Evolutionary conservation across 2,888 invertebrate genomes (phyloP), one percentile per base, ranked within the genome.

Genomic region (Myopa testacea): DNA sequence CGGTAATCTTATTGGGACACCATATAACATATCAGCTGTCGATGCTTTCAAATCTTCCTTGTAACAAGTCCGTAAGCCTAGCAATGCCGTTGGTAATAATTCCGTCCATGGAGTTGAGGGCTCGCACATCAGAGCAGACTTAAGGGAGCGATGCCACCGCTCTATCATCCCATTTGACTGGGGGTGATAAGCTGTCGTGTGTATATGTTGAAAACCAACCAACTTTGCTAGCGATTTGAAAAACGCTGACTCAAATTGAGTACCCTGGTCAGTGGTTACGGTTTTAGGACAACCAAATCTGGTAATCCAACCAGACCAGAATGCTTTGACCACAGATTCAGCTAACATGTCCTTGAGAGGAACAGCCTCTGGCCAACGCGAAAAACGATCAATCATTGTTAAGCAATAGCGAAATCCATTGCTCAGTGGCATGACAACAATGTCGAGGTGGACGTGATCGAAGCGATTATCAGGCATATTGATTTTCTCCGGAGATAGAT

Each of bases 171-270:
- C 89, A 72, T 90, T 89, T 0, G 63, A 40, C 12, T 34, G 38
- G 19, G 89, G 86, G 78, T 89, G 87, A 79, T 87, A 87, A 8
- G 86, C 80, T 0, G 86, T 85, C 7, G 85, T 86, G 55, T 78
- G 76, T 19, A 78, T 78, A 1, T 45, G 50, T 34, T 65, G 60
- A 4, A 45, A 14, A 8, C 75, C 75, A 52, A 70, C 14, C 40
- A 75, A 37, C 34, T 55, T 38, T 26, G 78, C 26, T 4, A 62
- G 72, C 12, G 58, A 40, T 68, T 50, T 3, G 55, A 76, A 63
- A 19, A 71, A 12, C 3, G 50, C 65, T n/a, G 69, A 73, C 40
- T 73, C 77, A 77, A 77, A 77, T 60, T 77, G 77, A 52, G 63
- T 55, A 34, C 75, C 72, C 63, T 77, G 77, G 12, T 74, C 72